Base-by-base conservation (phyloP, 2,888 invertebrate genomes). In the Ypsolopha sequella region DNA sequence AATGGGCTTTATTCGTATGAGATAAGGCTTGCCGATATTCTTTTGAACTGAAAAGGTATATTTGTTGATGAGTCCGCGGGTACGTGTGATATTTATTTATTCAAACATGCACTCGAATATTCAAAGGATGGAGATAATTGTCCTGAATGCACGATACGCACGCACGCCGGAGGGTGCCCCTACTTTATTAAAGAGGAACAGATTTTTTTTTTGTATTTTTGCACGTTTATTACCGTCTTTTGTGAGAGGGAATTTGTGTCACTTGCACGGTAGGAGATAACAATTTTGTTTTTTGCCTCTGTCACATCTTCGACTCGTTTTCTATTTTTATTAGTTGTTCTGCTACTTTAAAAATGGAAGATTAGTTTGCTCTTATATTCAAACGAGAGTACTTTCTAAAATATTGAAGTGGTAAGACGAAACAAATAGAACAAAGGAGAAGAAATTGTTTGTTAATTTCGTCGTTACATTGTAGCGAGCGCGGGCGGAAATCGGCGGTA, bases 51-150 rank as follows among this genome's bases (percentile, higher is more conserved):
- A 24, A 24, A 24, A 24, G 24, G 4, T 24, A 24, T 24, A 24
- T 24, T 24, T 24, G 24, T 24, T 24, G 24, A 24, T 24, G 24
- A 24, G 24, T 3, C 24, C 4, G 24, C 24, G 24, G 11, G 47
- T 47, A 47, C 47, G 47, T 50, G 43, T 24, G 7, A 50, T 77
- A 80, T 80, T 77, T 80, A 79, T 80, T 74, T 73, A 75, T 76
- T 76, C 73, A 74, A 77, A 78, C 73, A 68, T 69, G 65, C 63
- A 48, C 66, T 68, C 65, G 64, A 73, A 75, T 76, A 76, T 70
- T 73, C 71, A 64, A 64, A 65, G 65, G 59, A 58, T 57, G 54
- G 56, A 70, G 68, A 74, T 75, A 73, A 70, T 62, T 66, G 65
- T 66, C 66, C 64, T 65, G 64, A 70, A 68, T 63, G 59, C 55